Conservation (phyloP, 2,888 invertebrate species). For the Acanthosepion pharaonis region DNA sequence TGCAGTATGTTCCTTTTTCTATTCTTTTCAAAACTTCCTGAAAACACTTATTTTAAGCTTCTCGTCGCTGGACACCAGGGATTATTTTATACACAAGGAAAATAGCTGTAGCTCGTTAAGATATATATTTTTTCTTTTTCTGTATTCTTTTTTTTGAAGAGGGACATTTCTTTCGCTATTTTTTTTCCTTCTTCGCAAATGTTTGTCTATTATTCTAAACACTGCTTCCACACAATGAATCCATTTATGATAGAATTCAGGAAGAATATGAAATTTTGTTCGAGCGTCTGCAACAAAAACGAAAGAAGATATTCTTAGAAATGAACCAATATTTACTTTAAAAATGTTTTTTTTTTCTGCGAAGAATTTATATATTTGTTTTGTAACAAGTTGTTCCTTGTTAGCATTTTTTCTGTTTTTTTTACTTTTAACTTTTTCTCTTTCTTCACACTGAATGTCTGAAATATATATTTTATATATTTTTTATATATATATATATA, state of each 20-base stretch:
- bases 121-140: not conserved
- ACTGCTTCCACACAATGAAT: not conserved
- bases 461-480: not conserved
- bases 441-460: not conserved
- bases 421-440: not conserved
- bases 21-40: constrained; percentile 12
- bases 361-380: too few species aligned
- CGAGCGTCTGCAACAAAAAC: not conserved
- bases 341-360: too few species aligned
- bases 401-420: not conserved
- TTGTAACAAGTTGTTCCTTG: too few species aligned
- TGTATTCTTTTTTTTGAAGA: not conserved
- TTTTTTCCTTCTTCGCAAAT: not conserved
- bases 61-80: not conserved
- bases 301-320: not conserved
- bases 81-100: constrained; percentile 33
- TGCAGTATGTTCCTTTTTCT: not conserved
- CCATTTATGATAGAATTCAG: not conserved
- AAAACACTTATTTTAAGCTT: constrained; percentile 20
- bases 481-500: not conserved
- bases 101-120: not conserved
- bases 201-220: constrained; percentile 33
- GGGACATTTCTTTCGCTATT: too few species aligned
- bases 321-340: constrained; percentile 8
- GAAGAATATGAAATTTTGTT: constrained; percentile 13